Evolutionary conservation across 2,797 vertebrate species (phyloP), one percentile per base, ranked within the genome.

Genomic region (Macropodus opercularis): DNA sequence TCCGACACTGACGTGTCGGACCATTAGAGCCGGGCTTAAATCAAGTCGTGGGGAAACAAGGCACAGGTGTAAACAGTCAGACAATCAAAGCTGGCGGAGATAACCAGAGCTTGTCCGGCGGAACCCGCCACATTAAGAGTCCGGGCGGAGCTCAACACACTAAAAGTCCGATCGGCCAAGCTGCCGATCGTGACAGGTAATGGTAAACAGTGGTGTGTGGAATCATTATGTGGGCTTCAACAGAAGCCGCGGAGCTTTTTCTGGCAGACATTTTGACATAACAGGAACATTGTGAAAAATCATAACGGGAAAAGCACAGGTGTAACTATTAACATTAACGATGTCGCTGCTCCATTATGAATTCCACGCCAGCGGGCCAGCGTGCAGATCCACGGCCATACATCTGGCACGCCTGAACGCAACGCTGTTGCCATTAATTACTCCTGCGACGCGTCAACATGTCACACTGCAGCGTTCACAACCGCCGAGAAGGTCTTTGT

Each of bases 211-310:
- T 54, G 18, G 14, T 39, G 43, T 3, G 19, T 24, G 38, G 35
- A 27, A 48, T 58, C 48, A 62, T 56, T 73, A 64, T 38, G 35
- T 50, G 13, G 22, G 59, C 55, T 19, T 13, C 54, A 51, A 18
- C 38, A 55, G 29, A 47, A 31, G 39, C 42, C 29, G 17, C 8
- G 34, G 24, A 26, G 18, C 42, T 52, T 72, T 69, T 67, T 57
- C 65, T 22, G 10, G 36, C 31, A 32, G 68, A 68, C 43, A 47
- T 46, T 68, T 72, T 60, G 75, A 85, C 75, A 75, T 41, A 85
- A 83, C 65, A 63, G 42, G 78, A 79, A 79, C 83, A 77, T 60
- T 19, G 17, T 80, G 72, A 81, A 59, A 68, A 77, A 81, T 83
- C 51, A 18, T 55, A 6, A 57, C 12, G 46, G 64, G 58, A 72